Conservation (phyloP, 2,888 invertebrate species). For the Drosophila anceps region DNA sequence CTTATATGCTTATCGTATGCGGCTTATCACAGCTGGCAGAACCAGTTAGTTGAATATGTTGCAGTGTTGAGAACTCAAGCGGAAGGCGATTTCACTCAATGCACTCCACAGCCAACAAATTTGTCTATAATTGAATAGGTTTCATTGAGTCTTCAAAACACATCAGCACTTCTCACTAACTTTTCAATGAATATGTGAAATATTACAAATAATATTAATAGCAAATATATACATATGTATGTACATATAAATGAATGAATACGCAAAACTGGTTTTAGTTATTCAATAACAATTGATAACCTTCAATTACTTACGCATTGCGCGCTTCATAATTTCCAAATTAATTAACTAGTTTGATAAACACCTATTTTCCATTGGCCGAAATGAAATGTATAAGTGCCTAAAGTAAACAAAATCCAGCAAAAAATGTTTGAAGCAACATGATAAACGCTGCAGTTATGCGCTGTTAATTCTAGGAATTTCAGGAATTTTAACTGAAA, state of each 20-base stretch:
- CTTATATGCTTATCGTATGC: slow-evolving; percentile 64
- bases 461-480: neutral
- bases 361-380: neutral
- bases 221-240: neutral
- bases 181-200: neutral
- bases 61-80: slow-evolving; percentile 26
- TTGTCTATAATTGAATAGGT: slow-evolving; percentile 42
- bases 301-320: neutral
- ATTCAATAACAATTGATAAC: neutral
- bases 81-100: slow-evolving; percentile 44
- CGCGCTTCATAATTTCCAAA: neutral
- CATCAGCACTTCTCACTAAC: neutral
- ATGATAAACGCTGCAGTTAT: neutral
- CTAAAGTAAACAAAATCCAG: neutral
- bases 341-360: neutral
- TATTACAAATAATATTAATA: neutral
- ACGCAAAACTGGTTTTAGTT: neutral
- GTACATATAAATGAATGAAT: too few species aligned
- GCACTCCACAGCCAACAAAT: slow-evolving; percentile 16
- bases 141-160: slow-evolving; percentile 20
- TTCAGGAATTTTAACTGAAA: neutral
- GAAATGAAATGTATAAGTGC: neutral
- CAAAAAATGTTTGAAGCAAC: neutral
- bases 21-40: slow-evolving; percentile 64
- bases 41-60: slow-evolving; percentile 39